Evolutionary conservation across 2,888 invertebrate species (phyloP), one percentile per base, ranked within the genome.

Genomic region (Flabesymbios commensalis): DNA sequence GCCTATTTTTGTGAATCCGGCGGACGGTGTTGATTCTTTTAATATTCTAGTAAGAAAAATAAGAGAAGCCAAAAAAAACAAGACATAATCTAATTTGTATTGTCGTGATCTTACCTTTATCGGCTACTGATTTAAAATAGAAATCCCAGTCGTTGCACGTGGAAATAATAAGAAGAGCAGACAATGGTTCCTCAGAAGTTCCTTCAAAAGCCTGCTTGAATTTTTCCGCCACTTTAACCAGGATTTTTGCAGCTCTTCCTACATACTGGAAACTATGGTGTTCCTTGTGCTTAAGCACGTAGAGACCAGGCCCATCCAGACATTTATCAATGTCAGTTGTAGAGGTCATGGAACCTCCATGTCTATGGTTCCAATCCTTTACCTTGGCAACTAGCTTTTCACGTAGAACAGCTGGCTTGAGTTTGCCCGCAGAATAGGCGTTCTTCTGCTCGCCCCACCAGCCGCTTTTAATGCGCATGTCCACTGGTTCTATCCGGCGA

Each of bases 381-480:
- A 64, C 51, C 53, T 71, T 71, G 17, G 48, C 29, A 3, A 64
- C 41, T 22, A 71, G 67, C 14, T 57, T 31, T 19, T 69, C 67
- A 31, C 54, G 55, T 32, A 71, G 54, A 14, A 51, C 60, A 3
- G 57, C 47, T 1, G 70, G 60, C 55, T 72, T 71, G 26, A 71
- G 43, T 45, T 71, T 71, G 3, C 71, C 71, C 2, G 66, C 71
- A 3, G 68, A 69, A 54, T 72, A 63, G 22, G 64, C 63, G 51
- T 58, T 65, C 36, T 65, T 67, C 32, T 68, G 64, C 32, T 68
- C 67, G 3, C 69, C 70, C 72, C 72, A 72, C 72, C 72, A 72
- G n/a, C 72, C 72, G 49, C 65, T 65, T 49, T 72, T 71, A 17
- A 72, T 64, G 19, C 66, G 47, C 63, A 72, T 68, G 49, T 72